A percentile compares a stretch with the other conserved stretches of the same genome.
Evolutionary conservation across 2,797 vertebrate genomes (phyloP).

Genomic region (Allobates femoralis): DNA sequence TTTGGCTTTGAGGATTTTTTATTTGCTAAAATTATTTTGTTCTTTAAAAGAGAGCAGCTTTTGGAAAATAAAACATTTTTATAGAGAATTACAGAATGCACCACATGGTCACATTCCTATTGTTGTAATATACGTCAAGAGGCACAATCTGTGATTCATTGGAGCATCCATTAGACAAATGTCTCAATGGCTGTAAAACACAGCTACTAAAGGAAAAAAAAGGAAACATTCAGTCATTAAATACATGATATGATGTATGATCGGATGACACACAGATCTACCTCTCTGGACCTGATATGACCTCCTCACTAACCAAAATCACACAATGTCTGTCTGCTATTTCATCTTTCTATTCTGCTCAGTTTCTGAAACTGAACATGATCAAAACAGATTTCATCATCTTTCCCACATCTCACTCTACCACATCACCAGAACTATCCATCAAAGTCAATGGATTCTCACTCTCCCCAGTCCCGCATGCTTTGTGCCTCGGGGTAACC

Average conservation of each 20-base stretch:
- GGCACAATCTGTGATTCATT: slow-evolving; percentile 16
- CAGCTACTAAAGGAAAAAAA: neutral
- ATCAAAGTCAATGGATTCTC: too few species aligned
- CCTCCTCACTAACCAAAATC: too few species aligned
- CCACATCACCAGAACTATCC: too few species aligned
- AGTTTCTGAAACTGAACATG: too few species aligned
- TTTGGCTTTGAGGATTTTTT: neutral
- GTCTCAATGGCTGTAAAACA: neutral
- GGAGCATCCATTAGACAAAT: slow-evolving; percentile 19
- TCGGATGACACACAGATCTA: too few species aligned
- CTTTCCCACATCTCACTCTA: too few species aligned
- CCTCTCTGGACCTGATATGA: too few species aligned
- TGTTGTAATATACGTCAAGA: neutral
- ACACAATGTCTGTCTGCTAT: too few species aligned
- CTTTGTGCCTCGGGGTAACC: too few species aligned
- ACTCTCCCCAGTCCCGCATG: too few species aligned
- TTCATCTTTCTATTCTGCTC: too few species aligned
- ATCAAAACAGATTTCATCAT: too few species aligned
- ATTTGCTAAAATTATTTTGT: neutral
- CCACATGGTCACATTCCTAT: neutral
- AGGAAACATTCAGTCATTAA: neutral
- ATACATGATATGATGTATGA: neutral
- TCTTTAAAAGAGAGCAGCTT: neutral
- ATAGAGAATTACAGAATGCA: neutral
- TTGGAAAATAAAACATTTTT: neutral